Conservation (phyloP, 2,888 invertebrate species). For the Caenorhabditis becei region DNA sequence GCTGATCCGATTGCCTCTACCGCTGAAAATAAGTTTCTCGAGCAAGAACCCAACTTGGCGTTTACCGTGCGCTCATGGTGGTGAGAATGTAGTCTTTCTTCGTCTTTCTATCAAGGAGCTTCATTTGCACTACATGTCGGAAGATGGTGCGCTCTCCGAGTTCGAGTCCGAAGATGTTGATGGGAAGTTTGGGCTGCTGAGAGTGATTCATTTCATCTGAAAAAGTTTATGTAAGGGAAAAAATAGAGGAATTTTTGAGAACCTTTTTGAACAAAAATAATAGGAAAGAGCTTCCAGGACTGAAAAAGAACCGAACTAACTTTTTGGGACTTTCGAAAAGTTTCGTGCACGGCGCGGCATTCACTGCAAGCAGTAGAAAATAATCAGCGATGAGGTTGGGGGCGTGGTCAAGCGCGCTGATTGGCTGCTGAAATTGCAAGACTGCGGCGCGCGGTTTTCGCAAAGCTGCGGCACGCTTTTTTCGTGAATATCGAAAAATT, state of each 20-base stretch:
- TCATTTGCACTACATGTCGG: constrained; percentile 60
- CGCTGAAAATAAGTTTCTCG: constrained; percentile 29
- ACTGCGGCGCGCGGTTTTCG: too few species aligned
- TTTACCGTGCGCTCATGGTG: constrained; percentile 48
- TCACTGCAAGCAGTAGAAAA: too few species aligned
- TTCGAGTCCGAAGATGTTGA: constrained; percentile 58
- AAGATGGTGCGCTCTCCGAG: constrained; percentile 32
- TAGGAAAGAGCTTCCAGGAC: background rate
- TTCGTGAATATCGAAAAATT: too few species aligned
- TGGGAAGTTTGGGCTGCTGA: constrained; percentile 18
- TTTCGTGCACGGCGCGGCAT: too few species aligned
- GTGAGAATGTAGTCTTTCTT: constrained; percentile 56
- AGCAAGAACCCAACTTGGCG: background rate
- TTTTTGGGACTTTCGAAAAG: constrained; percentile 17
- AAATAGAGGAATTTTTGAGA: too few species aligned
- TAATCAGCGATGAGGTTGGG: too few species aligned
- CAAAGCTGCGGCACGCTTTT: too few species aligned
- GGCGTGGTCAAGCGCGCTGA: too few species aligned
- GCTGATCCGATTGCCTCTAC: constrained; percentile 54
- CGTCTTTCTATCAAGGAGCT: constrained; percentile 39
- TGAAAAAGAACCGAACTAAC: background rate
- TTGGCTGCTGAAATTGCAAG: too few species aligned
- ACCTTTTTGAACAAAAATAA: too few species aligned
- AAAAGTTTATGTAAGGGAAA: background rate
- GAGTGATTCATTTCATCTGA: constrained; percentile 26